Base-by-base conservation (phyloP, 2,797 vertebrate genomes). In the Pantherophis vulpinus region DNA sequence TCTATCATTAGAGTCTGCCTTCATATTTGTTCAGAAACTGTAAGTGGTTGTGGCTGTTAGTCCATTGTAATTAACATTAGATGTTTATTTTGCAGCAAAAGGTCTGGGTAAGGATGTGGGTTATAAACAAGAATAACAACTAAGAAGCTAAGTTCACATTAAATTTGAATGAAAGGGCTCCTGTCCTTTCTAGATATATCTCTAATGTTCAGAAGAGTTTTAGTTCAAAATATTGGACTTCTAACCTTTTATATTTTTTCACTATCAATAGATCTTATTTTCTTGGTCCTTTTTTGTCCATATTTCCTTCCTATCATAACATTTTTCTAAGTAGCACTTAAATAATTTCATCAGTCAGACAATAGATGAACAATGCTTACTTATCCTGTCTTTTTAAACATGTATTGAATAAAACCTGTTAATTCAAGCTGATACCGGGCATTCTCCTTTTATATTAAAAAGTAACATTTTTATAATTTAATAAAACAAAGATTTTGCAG, bases 401-500 rank as follows among this genome's bases (percentile, higher is more conserved):
- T 66, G 86, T 74, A 74, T 87, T 83, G 93, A 95, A 96, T 91
- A 54, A 79, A 89, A 94, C 92, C 96, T 92, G 95, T 56, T 96
- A 96, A 97, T 94, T 51, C 86, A 96, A 93, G 37, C 51, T 89
- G 91, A 94, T 91, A 93, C 8, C 92, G 23, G 25, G 29, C 94
- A 95, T 92, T 95, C 96, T 95, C 5, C 93, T 96, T 96, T 95
- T 94, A 96, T 94, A 91, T 66, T 59, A 97, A 95, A 94, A 95
- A 89, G 3, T 54, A 94, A 25, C 95, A 94, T 93, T 97, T 95
- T 95, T 94, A 79, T 79, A 89, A 94, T 97, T 96, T 97, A 96
- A 97, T 97, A 96, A 98, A 97, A 96, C 2, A 93, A 87, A 96
- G 94, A 96, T 95, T 96, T 94, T 95, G 89, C 0, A 88, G 93